Percentiles rank a stretch among this genome's conserved stretches.
These are phyloP conservation scores for Scaptodrosophila lebanonensis DNA, from an alignment of 1,140 invertebrate genomes.

Conservation along the genomic window DNA sequence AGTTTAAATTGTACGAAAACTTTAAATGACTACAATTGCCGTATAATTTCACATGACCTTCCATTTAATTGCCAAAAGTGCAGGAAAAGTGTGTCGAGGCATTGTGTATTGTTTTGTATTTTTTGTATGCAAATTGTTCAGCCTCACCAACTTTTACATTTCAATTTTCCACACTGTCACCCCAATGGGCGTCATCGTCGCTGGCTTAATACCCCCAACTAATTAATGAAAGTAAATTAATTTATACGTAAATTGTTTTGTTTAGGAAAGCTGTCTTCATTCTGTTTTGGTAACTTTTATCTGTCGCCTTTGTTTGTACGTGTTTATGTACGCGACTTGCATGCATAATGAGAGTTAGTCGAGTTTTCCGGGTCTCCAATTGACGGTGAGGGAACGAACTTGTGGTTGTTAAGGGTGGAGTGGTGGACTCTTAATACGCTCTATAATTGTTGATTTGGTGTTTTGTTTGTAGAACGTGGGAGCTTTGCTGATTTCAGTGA, in stretches of 20 bases:
- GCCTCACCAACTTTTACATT: constrained; percentile 50
- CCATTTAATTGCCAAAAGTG: too few relatives aligned
- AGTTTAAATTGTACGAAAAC: too few relatives aligned
- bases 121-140: constrained; percentile 52
- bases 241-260: constrained; percentile 70
- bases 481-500: constrained; percentile 29
- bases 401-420: constrained; percentile 20
- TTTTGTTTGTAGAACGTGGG: constrained; percentile 60
- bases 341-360: constrained; percentile 46
- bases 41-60: too few relatives aligned
- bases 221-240: constrained; percentile 70
- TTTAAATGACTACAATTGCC: too few relatives aligned
- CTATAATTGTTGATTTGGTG: constrained; percentile 59
- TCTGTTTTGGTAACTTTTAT: constrained; percentile 41
- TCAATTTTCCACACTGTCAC: constrained; percentile 55
- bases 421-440: constrained; percentile 38
- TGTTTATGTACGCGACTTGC: constrained; percentile 43
- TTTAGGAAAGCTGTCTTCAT: constrained; percentile 41
- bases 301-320: constrained; percentile 43
- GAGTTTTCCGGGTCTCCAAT: constrained; percentile 19
- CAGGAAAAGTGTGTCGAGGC: too few relatives aligned
- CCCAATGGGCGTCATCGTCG: constrained; percentile 27
- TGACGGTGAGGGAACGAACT: constrained; percentile 6
- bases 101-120: too few relatives aligned
- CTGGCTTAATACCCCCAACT: constrained; percentile 57